Base-by-base conservation (phyloP, 2,888 invertebrate species). In the Perdita meconis region DNA sequence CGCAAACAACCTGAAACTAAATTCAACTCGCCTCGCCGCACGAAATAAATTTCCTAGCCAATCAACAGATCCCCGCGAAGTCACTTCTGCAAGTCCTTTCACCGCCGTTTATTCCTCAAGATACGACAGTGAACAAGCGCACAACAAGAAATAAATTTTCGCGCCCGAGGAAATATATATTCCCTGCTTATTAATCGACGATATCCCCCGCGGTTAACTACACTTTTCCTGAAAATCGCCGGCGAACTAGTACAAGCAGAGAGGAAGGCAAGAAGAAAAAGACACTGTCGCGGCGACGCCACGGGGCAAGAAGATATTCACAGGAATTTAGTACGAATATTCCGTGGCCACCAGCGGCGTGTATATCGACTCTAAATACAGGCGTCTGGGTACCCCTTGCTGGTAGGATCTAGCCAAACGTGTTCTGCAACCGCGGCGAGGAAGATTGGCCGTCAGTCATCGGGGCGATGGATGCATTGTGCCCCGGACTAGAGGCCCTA, bases 371-470 rank as follows among this genome's bases (percentile, higher is more conserved):
- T 74, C 69, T 68, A 78, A 79, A 80, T 82, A 67, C 67, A 78
- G 69, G 68, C 57, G 65, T 65, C 44, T 61, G 19, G 55, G 74
- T 76, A 74, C 79, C 84, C 71, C 86, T 81, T 71, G 85, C 86
- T 84, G 84, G 71, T 76, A 77, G 44, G 76, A 86, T 84, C 86
- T 81, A 86, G 66, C 80, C 81, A 83, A 87, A 87, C 87, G 79
- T 85, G 84, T 87, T 87, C 70, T 56, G 61, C 76, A 68, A 76
- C 78, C 44, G 55, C 55, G 44, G 38, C 47, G 65, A 70, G 81
- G 30, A 83, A 84, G 86, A 87, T 86, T 86, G 82, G 84, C 84
- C 86, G 87, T 87, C 87, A 87, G 75, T 87, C 87, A 86, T 26
- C 50, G 40, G 19, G 40, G 47, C 82, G 76, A 82, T 71, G 79